phyloP scores from a whole-genome alignment of 2,113 vertebrate genomes.

The Psilopsiagon aurifrons region DNA sequence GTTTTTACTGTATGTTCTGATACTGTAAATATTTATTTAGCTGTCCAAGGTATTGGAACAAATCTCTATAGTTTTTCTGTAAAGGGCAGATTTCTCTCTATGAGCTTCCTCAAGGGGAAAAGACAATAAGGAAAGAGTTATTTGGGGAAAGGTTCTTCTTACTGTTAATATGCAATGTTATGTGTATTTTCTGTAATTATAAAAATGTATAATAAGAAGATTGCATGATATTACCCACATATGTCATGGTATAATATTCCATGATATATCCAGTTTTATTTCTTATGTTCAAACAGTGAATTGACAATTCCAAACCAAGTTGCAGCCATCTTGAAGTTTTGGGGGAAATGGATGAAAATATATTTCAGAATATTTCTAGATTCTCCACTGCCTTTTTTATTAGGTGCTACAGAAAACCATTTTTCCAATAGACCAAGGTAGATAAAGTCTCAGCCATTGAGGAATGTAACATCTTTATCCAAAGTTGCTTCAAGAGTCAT shows the following conservation, averaged over 20 bases:
- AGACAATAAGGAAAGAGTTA: neutral
- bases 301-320: neutral
- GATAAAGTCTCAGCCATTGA: neutral
- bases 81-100: neutral
- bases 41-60: conserved; percentile 1
- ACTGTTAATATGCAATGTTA: neutral
- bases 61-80: neutral
- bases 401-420: neutral
- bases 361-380: neutral
- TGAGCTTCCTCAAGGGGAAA: conserved; percentile 17
- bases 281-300: neutral
- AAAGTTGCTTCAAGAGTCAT: neutral
- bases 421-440: neutral
- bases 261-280: neutral
- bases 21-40: conserved; percentile 59
- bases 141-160: neutral
- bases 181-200: neutral
- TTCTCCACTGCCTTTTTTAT: neutral
- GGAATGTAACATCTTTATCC: neutral
- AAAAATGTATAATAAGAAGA: neutral
- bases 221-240: neutral
- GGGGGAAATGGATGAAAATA: neutral
- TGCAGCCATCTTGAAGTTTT: neutral
- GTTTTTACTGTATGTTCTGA: conserved; percentile 40
- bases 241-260: neutral